Base-by-base conservation (phyloP, 1,140 invertebrate species). In the Nasonia giraulti region DNA sequence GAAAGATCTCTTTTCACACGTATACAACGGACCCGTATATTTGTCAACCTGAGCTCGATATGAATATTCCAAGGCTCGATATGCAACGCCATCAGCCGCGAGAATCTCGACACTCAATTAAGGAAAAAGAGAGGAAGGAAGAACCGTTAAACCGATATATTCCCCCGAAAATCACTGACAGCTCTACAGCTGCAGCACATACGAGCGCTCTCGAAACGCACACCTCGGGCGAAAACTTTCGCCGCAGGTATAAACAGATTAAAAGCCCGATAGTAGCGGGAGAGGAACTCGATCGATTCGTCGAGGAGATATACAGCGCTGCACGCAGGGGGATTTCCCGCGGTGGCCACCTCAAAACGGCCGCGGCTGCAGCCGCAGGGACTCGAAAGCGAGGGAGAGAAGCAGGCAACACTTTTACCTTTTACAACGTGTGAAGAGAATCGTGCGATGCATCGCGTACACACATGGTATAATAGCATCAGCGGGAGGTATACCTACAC, bases 371-470 rank as follows among this genome's bases (percentile, higher is more conserved):
- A 17, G 77, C 47, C 14, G 33, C 17, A 68, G 37, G 37, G 62
- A 27, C 50, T 55, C 50, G 50, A 11, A 23, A 3, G 40, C 50
- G 50, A 11, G 40, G 1, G 40, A 69, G 40, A 2, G 23, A 68
- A 27, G 33, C 66, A 37, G 23, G 40, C 23, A 81, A 71, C 40
- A 23, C 23, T 55, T 81, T 81, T 55, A 47, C 23, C 69, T 73
- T 82, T 75, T 62, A 62, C 71, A 66, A 62, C 8, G 47, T 40
- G 71, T 50, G 47, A 55, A 55, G 50, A n/a, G n/a, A 82, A 75
- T 81, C 69, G 44, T 47, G 44, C 17, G 44, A 81, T 73, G 71
- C 44, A 31, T 81, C 68, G 73, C 80, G 80, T 74, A 81, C 11
- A 55, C 7, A 40, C 40, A 44, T 44, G 5, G 40, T 44, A 44